Base-by-base conservation (phyloP, 2,888 invertebrate species). In the Syritta pipiens region DNA sequence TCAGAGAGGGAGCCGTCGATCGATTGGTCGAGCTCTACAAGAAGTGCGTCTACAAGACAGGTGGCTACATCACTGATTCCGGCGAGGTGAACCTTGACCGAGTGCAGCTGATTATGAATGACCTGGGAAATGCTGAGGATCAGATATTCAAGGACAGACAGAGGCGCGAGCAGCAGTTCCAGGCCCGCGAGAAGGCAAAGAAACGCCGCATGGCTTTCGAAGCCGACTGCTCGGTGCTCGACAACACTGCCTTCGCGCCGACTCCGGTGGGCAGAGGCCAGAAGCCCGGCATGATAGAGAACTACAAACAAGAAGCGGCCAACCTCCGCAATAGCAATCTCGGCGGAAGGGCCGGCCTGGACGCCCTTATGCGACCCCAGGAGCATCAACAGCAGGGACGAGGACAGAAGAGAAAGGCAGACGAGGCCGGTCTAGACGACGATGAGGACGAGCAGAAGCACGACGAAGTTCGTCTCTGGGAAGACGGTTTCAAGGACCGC, bases 401-500 rank as follows among this genome's bases (percentile, higher is more conserved):
- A 90, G 91, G 71, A 85, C 89, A 4, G 88, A 89, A 12, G 89
- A 46, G 77, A 30, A 79, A 37, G 1, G 37, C 90, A 7, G 90
- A 91, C 63, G 85, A 82, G 20, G 89, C 89, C 0, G 88, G 89
- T 69, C 69, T 72, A 1, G 83, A 87, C 1, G 89, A 90, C 0
- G 91, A 92, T 1, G 93, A 93, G 0, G 95, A 96, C 55, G 93
- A 94, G 35, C 94, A 95, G 83, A 92, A 93, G 3, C 93, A 94
- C 82, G 97, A 97, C 88, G 96, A 97, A 90, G 97, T 98, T 49
- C 91, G 96, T 10, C 90, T 97, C 4, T 96, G 97, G 96, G 98
- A 99, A 89, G 95, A 95, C 83, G 99, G 99, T 0, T 99, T 98
- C 91, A 99, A 99, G 89, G 97, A 98, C 87, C 92, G 99, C 30